These are phyloP conservation scores for Euplagia quadripunctaria DNA, from an alignment of 2,888 invertebrate species.

Conservation along the genomic window DNA sequence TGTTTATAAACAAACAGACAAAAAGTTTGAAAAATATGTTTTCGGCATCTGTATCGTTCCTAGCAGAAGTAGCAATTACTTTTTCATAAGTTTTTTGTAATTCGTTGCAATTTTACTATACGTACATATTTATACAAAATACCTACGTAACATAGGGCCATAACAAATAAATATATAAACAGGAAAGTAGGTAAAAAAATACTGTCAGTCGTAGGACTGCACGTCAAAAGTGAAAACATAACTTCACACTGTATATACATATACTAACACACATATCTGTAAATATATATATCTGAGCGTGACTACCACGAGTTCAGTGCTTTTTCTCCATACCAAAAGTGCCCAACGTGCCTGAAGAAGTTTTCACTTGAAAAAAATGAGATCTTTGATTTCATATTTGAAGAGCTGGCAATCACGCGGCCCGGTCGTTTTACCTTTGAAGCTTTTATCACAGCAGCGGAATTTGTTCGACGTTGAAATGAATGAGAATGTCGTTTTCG, in stretches of 20 bases:
- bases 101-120: not conserved
- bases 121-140: not conserved
- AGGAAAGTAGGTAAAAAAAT: not conserved
- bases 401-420: not conserved
- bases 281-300: no score
- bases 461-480: slow-evolving; percentile 7
- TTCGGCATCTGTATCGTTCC: no score
- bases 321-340: no score
- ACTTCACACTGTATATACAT: no score
- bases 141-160: not conserved
- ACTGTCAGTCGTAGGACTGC: no score
- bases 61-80: no score
- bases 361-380: not conserved
- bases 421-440: not conserved
- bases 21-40: no score
- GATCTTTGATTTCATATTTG: not conserved
- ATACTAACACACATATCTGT: no score
- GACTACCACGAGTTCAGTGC: no score
- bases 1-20: no score
- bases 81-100: not conserved
- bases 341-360: no score
- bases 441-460: not conserved
- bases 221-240: no score
- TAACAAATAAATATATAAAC: not conserved
- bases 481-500: slow-evolving; percentile 17